Evolutionary conservation across 1,140 invertebrate species (phyloP).

Genomic region (Aphaenogaster floridana): DNA sequence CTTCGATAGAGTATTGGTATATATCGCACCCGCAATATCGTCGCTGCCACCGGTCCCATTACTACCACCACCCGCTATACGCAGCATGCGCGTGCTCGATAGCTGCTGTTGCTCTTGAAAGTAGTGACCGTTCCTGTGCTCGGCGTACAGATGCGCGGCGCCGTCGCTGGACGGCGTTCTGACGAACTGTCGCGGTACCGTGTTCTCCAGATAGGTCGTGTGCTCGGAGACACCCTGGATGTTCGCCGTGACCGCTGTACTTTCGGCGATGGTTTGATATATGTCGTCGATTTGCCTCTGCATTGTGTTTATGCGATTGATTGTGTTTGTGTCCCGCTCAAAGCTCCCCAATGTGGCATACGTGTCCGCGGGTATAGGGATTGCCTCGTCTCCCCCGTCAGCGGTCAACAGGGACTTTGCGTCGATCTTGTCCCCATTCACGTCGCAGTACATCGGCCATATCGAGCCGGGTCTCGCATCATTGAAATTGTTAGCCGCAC

Average conservation of each 20-base stretch:
- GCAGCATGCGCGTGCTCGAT: constrained; percentile 74
- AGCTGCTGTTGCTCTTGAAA: constrained; percentile 70
- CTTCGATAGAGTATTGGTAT: constrained; percentile 75
- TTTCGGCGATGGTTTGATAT: constrained; percentile 85
- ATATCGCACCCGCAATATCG: constrained; percentile 57
- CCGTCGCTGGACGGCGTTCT: constrained; percentile 36
- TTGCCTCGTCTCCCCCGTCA: constrained; percentile 48
- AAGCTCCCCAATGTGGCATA: constrained; percentile 55
- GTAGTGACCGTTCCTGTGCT: constrained; percentile 75
- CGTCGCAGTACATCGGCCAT: constrained; percentile 90
- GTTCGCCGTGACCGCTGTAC: constrained; percentile 65
- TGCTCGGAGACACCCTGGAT: constrained; percentile 75
- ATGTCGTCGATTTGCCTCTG: constrained; percentile 85
- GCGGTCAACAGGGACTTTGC: constrained; percentile 62
- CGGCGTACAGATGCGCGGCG: constrained; percentile 70
- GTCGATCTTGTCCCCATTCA: constrained; percentile 68
- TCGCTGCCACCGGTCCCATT: constrained; percentile 71
- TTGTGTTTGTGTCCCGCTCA: constrained; percentile 79
- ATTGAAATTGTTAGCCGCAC: constrained; percentile 74
- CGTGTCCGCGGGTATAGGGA: constrained; percentile 46
- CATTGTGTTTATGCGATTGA: constrained; percentile 84
- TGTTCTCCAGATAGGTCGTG: constrained; percentile 78
- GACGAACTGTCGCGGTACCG: constrained; percentile 72
- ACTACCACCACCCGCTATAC: constrained; percentile 72
- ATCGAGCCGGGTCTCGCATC: constrained; percentile 84